Conservation (phyloP, 2,888 invertebrate genomes). For the Dexiosoma caninum region DNA sequence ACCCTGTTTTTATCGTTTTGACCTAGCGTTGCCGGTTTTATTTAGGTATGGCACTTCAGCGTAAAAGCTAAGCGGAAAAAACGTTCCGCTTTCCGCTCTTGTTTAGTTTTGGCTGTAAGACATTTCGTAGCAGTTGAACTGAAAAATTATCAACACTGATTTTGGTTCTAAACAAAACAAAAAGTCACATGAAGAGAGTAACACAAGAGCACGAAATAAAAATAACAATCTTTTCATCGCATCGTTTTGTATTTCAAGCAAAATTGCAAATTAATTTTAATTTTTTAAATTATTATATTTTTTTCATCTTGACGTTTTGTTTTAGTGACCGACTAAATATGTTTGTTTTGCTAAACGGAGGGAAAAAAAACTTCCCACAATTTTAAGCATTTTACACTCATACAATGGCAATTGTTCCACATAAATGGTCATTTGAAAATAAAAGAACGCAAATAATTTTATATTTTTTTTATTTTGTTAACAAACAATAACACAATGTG, state of each 20-base stretch:
- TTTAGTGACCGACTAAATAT: neutral
- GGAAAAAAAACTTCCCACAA: slow-evolving; percentile 49
- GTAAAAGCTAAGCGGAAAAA: too few species aligned
- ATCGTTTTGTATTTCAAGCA: neutral
- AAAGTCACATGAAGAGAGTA: neutral
- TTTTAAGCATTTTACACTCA: slow-evolving; percentile 5
- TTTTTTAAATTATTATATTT: slow-evolving; percentile 25
- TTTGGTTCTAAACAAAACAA: neutral
- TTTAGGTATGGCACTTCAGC: too few species aligned
- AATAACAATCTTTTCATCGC: neutral
- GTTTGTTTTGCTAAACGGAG: slow-evolving; percentile 2
- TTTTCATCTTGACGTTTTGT: neutral
- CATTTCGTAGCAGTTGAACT: too few species aligned
- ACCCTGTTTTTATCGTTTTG: too few species aligned
- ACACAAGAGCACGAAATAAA: slow-evolving; percentile 4
- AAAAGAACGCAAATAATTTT: neutral
- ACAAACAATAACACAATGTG: neutral
- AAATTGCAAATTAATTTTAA: slow-evolving; percentile 26
- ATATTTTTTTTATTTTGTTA: neutral
- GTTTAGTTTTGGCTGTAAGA: too few species aligned
- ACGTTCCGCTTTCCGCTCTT: too few species aligned
- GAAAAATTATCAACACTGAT: neutral
- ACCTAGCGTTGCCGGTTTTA: too few species aligned
- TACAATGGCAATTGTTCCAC: slow-evolving; percentile 36
- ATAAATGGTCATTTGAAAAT: slow-evolving; percentile 51